Conservation (phyloP, 2,797 vertebrate species). For the Syncerus caffer region DNA sequence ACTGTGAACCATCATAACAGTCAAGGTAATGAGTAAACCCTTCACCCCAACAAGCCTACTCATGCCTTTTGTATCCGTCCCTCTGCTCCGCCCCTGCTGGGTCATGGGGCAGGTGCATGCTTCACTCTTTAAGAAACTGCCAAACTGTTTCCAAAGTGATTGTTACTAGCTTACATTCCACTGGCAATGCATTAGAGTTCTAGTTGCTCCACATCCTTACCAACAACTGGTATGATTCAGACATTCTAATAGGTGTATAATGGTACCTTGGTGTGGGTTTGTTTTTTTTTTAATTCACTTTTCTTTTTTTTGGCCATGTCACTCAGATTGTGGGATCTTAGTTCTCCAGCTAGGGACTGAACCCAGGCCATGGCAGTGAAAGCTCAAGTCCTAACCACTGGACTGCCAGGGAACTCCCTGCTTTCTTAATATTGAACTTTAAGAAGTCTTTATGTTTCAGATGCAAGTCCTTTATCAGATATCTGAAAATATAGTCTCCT, state of each 20-base stretch:
- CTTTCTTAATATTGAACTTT: not conserved
- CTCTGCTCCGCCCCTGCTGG: not conserved
- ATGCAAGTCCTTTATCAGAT: not conserved
- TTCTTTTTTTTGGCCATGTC: not conserved
- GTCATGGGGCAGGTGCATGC: not conserved
- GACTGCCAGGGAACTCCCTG: not conserved
- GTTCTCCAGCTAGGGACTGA: not conserved
- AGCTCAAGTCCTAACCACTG: not conserved
- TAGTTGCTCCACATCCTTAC: not conserved
- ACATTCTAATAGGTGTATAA: not conserved
- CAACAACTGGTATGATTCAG: not conserved
- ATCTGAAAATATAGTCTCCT: not conserved
- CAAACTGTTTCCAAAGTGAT: not conserved
- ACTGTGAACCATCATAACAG: not conserved
- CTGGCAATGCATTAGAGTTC: not conserved
- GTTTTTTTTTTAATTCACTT: not conserved
- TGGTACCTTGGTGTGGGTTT: not conserved
- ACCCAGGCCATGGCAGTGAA: not conserved
- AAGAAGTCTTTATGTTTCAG: not conserved
- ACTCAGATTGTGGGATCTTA: not conserved
- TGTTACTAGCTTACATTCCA: not conserved
- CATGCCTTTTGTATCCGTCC: not conserved
- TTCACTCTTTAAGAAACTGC: not conserved
- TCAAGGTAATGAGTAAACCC: not conserved
- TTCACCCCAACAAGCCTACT: not conserved